Base-by-base conservation (phyloP, 2,113 vertebrate genomes). In the Bungarus multicinctus region DNA sequence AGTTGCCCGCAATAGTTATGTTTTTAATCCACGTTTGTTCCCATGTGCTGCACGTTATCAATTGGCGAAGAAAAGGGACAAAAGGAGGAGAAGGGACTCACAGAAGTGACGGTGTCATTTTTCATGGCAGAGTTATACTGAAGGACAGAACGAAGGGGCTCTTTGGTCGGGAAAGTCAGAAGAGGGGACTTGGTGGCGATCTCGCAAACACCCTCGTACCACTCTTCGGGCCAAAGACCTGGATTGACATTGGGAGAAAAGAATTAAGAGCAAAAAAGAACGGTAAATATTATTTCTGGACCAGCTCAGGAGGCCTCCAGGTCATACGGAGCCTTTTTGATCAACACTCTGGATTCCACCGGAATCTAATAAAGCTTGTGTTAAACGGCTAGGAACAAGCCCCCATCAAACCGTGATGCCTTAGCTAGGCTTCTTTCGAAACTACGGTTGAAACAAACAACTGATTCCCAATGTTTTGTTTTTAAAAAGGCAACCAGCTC, bases 61-160 rank as follows among this genome's bases (percentile, higher is more conserved):
- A 92, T 34, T n/a, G 2, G 10, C 60, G 52, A 89, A 25, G 0
- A 2, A 2, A 90, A 10, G 43, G 89, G 0, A 91, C 88, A 93
- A 93, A 93, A 23, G 88, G 9, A 92, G 93, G 5, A 90, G 86
- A 22, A 25, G 5, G 5, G 25, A 91, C 25, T 96, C 97, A 99
- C 99, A 45, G 98, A 97, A 1, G 99, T 99, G 85, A 99, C 99
- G 0, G 99, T 99, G 95, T 99, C 99, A 0, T 99, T 99, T 96
- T 99, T 99, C 97, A 99, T 98, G 89, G 99, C 99, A 0, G 99
- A 99, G 97, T 99, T 99, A 96, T 99, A 99, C 94, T 99, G 99
- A 58, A 99, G 98, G 50, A 99, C 99, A 12, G 99, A 99, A 2
- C 99, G 98, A 86, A 99, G 98, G 0, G 99, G 99, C 92, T 99